A percentile compares a stretch with the other conserved stretches of the same genome.
phyloP scores from a whole-genome alignment of 30 jellyfish, hydroid and myxozoan species.

The Hydra vulgaris region DNA sequence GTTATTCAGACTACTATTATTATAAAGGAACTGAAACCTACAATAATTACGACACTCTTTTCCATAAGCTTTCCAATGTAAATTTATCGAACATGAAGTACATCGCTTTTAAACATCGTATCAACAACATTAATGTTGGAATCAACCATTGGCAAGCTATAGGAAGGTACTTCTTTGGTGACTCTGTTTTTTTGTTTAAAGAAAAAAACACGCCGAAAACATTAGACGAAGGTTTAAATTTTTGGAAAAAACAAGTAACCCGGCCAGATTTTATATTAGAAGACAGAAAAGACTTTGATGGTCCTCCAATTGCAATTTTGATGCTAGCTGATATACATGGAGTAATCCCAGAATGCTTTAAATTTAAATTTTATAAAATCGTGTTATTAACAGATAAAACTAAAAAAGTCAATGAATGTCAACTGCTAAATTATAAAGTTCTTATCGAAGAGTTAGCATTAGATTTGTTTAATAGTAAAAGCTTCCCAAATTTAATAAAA shows the following conservation, averaged over 20 bases:
- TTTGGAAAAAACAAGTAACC: neutral
- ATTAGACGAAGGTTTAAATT: neutral
- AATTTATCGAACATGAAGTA: neutral
- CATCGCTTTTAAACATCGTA: neutral
- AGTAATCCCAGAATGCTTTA: neutral
- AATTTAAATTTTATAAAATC: no score
- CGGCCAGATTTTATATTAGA: neutral
- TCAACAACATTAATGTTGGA: neutral
- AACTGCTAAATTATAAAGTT: neutral
- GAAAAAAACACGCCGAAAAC: neutral
- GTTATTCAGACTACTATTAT: neutral
- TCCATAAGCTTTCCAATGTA: neutral
- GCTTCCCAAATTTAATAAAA: neutral
- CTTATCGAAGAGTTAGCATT: neutral
- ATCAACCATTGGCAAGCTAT: neutral
- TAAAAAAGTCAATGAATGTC: neutral
- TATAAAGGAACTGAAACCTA: neutral
- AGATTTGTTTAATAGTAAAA: neutral
- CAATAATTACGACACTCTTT: neutral
- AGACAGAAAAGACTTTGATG: neutral
- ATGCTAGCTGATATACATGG: neutral
- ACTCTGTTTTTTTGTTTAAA: no score
- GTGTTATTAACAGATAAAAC: neutral
- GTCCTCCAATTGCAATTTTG: neutral
- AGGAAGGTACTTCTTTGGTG: conserved; percentile 7